Base-by-base conservation (phyloP, 2,797 vertebrate genomes). In the Parambassis ranga region DNA sequence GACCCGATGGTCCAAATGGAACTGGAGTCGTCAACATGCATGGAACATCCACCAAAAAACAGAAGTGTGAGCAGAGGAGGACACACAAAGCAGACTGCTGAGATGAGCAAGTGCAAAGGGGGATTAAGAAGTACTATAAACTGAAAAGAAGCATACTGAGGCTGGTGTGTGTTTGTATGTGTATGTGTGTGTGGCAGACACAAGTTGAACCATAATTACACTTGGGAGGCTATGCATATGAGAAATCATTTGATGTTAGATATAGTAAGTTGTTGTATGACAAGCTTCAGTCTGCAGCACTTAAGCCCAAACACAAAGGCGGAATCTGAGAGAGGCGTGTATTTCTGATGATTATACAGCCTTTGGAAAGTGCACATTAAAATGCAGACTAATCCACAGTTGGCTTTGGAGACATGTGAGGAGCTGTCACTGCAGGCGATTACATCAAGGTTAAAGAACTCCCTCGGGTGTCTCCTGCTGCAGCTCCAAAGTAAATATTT, bases 371-470 rank as follows among this genome's bases (percentile, higher is more conserved):
- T 28, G 42, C 36, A 39, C 53, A 75, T 59, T 44, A 52, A 38
- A 63, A 59, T 56, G 43, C 35, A 61, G 24, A 63, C 11, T 22
- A 70, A 76, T 68, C 48, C 48, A 26, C 48, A 60, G 30, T 48
- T 72, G 44, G 56, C 51, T 64, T 55, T 31, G 22, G 24, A 75
- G 52, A 71, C 30, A 24, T 52, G 15, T 28, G 31, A 69, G 52
- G 37, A 46, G 56, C 48, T 36, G 39, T 71, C 60, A 64, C 77
- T 73, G 8, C 47, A 15, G 77, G 77, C 59, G 8, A 68, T 70
- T 38, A 64, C 64, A 77, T 81, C 75, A 82, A 72, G 75, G 77
- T 55, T 76, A 60, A 51, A 76, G 66, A 72, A 56, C 33, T n/a
- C 49, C 49, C 53, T 38, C 35, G 5, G 1, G 30, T 57, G 65